Evolutionary conservation across 1,140 invertebrate species (phyloP), one percentile per base, ranked within the genome.

Genomic region (Anastrepha ludens): DNA sequence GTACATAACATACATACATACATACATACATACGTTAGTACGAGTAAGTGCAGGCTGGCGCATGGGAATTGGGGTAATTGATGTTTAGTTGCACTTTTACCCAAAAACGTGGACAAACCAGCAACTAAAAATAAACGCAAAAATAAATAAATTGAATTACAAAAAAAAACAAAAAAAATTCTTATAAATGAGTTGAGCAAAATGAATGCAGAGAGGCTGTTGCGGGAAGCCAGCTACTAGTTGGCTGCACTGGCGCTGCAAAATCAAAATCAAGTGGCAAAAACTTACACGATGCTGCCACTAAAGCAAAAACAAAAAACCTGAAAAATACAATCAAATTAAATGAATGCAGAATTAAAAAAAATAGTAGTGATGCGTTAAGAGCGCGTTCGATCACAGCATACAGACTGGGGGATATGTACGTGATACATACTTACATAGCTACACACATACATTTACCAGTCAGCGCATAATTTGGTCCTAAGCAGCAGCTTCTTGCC

Each of bases 11-110:
- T 39, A 17, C 13, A 74, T 39, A 74, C 15, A 47, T 15, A 47
- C 15, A 47, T 41, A 44, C 65, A 67, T 41, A 67, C 39, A 41
- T 44, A 44, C 29, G 29, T 44, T n/a, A n/a, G 41, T 74, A 74
- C 13, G 39, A n/a, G 70, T 74, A 47, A 74, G 41, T 74, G 70
- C 70, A 47, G 15, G 4, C 15, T 50, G 74, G 47, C 74, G 91
- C 90, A 90, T 90, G 90, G 91, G 91, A 91, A 91, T 89, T 91
- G 90, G 91, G 91, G 90, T 91, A 91, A 91, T 91, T 91, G 91
- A 91, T 91, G 90, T 91, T 91, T 90, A 91, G 91, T 90, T 91
- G 91, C 91, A 91, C 90, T 91, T 91, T 90, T 91, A 91, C 89
- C 90, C 90, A 89, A 91, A 90, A 89, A 88, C 91, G 90, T 91